phyloP scores from a whole-genome alignment of 2,113 vertebrate genomes.

The Helogale parvula region DNA sequence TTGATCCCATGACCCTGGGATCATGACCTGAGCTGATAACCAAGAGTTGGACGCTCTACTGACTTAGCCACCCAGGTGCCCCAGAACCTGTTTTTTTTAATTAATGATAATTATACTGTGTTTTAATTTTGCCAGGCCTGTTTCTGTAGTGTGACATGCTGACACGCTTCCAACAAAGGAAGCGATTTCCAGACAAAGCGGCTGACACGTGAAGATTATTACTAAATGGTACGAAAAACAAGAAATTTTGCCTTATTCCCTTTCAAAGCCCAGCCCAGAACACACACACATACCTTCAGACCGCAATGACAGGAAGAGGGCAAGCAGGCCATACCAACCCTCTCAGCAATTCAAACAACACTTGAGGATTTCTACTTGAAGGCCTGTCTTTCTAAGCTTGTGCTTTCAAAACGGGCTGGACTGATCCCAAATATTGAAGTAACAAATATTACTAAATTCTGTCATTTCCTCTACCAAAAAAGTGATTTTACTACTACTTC shows the following conservation, averaged over 20 bases:
- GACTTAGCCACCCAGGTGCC: too few relatives aligned
- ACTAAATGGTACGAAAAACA: conserved; percentile 30
- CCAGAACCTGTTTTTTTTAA: conserved; percentile 6
- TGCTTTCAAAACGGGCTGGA: conserved; percentile 74
- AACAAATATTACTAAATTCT: conserved; percentile 77
- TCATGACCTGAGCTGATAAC: too few relatives aligned
- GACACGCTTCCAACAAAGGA: background rate
- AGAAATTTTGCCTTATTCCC: conserved; percentile 7
- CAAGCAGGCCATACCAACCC: conserved; percentile 14
- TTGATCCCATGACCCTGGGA: too few relatives aligned
- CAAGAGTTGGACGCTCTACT: too few relatives aligned
- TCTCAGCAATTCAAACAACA: conserved; percentile 60
- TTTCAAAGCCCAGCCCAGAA: background rate
- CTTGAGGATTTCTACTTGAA: conserved; percentile 59
- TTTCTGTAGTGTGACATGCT: background rate
- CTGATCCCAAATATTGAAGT: conserved; percentile 77
- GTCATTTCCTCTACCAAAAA: conserved; percentile 80
- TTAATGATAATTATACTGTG: background rate
- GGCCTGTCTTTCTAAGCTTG: conserved; percentile 64
- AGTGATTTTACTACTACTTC: conserved; percentile 78
- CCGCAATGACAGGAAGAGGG: conserved; percentile 39
- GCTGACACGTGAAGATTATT: conserved; percentile 33
- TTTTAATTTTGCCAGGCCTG: conserved; percentile 23
- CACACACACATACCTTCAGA: background rate
- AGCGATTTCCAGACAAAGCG: conserved; percentile 14